phyloP scores from a whole-genome alignment of 1,140 invertebrate species.

The Lepeophtheirus salmonis region DNA sequence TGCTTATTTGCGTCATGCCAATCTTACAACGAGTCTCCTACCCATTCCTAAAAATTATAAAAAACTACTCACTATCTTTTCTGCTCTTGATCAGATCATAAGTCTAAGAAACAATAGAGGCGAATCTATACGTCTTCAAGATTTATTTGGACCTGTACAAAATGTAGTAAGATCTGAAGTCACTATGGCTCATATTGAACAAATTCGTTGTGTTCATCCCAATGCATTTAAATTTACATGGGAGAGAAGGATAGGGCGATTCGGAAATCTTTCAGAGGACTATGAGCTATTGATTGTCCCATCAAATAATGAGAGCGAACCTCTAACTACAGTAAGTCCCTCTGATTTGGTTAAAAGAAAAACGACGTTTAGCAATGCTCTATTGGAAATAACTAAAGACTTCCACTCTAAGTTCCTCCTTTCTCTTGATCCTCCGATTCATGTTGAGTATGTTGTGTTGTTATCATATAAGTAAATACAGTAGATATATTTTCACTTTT shows the following conservation, averaged over 20 bases:
- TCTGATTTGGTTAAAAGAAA: background rate
- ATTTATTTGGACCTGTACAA: background rate
- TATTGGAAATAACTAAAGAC: background rate
- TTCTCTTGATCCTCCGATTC: background rate
- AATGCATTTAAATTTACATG: background rate
- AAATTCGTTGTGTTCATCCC: background rate
- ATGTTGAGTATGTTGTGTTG: background rate
- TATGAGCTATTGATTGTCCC: background rate
- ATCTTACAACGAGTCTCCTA: background rate
- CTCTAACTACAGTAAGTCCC: background rate
- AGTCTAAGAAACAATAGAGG: background rate
- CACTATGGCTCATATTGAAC: background rate
- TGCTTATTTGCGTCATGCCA: background rate
- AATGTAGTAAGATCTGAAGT: background rate
- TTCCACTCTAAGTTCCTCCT: background rate
- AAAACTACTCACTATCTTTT: background rate
- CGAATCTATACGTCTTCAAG: background rate
- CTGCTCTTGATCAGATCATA: background rate
- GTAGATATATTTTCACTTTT: background rate
- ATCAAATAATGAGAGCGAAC: background rate
- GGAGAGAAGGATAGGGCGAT: background rate
- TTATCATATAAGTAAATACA: background rate
- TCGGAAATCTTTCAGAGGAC: background rate
- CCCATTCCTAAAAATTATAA: background rate
- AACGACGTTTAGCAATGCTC: background rate